A percentile compares a stretch with the other conserved stretches of the same genome.
phyloP scores from a whole-genome alignment of 2,888 invertebrate genomes.

The Sarcophaga carnaria region DNA sequence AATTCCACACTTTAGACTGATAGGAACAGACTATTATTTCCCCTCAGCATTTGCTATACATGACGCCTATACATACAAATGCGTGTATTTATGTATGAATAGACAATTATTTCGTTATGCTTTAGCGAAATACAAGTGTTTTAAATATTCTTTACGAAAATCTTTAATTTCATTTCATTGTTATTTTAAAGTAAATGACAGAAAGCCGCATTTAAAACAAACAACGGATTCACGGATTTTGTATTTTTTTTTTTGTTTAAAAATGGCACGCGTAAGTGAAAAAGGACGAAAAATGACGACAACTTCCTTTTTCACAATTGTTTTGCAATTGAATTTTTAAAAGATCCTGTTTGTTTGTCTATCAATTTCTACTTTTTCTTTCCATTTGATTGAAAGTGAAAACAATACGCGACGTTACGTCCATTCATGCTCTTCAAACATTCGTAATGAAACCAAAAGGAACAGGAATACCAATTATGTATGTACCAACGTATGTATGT shows the following conservation, averaged over 20 bases:
- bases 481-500: no score
- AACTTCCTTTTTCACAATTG: slow-evolving; percentile 52
- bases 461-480: slow-evolving; percentile 30
- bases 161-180: slow-evolving; percentile 21
- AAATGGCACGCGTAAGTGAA: slow-evolving; percentile 57
- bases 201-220: slow-evolving; percentile 53
- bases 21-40: not conserved
- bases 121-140: no score
- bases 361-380: slow-evolving; percentile 32
- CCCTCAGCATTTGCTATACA: no score
- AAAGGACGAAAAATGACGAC: slow-evolving; percentile 22
- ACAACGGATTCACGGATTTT: not conserved
- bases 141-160: not conserved
- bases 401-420: slow-evolving; percentile 26
- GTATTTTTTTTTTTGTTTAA: not conserved
- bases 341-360: slow-evolving; percentile 38
- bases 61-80: not conserved
- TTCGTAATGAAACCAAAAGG: slow-evolving; percentile 38
- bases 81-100: not conserved
- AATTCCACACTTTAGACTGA: slow-evolving; percentile 39
- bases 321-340: slow-evolving; percentile 21
- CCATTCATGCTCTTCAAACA: not conserved
- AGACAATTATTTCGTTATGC: not conserved
- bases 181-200: slow-evolving; percentile 24
- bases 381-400: slow-evolving; percentile 61